These are phyloP conservation scores for Drosophila bipectinata DNA, from an alignment of 1,140 invertebrate genomes.

Conservation along the genomic window DNA sequence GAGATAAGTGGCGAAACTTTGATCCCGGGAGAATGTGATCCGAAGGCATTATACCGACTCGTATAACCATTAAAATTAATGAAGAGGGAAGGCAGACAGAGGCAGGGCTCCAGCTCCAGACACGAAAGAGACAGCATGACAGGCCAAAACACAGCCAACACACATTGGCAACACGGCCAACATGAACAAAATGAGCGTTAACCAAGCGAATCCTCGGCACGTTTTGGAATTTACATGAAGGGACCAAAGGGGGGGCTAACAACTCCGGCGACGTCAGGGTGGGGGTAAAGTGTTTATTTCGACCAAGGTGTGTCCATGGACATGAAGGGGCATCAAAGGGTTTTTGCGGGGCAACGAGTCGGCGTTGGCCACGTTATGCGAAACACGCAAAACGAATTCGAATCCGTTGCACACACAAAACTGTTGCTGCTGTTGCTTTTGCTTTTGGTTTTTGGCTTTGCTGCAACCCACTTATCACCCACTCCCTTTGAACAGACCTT, in stretches of 20 bases:
- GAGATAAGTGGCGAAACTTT: conserved; percentile 58
- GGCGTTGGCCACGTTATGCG: conserved; percentile 55
- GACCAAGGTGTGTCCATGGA: conserved; percentile 53
- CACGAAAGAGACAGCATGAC: conserved; percentile 20
- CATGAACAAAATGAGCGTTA: conserved; percentile 79
- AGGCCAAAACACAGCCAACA: background rate
- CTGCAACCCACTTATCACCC: conserved; percentile 15
- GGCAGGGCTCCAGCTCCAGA: conserved; percentile 16
- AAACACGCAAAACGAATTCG: conserved; percentile 80
- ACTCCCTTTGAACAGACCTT: conserved; percentile 10
- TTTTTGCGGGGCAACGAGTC: background rate
- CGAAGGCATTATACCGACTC: conserved; percentile 34
- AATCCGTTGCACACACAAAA: conserved; percentile 54
- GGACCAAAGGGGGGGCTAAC: background rate
- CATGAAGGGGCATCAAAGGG: conserved; percentile 4
- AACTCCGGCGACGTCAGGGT: background rate
- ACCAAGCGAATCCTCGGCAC: conserved; percentile 80
- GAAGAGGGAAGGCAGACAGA: conserved; percentile 48
- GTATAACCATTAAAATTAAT: conserved; percentile 72
- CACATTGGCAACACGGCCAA: background rate
- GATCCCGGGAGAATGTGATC: conserved; percentile 41
- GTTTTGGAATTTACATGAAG: conserved; percentile 67
- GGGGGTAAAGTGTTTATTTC: background rate
- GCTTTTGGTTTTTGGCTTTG: background rate
- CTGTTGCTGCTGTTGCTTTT: conserved; percentile 26